Evolutionary conservation across 2,797 vertebrate genomes (phyloP).

Genomic region (Loriculus beryllinus): DNA sequence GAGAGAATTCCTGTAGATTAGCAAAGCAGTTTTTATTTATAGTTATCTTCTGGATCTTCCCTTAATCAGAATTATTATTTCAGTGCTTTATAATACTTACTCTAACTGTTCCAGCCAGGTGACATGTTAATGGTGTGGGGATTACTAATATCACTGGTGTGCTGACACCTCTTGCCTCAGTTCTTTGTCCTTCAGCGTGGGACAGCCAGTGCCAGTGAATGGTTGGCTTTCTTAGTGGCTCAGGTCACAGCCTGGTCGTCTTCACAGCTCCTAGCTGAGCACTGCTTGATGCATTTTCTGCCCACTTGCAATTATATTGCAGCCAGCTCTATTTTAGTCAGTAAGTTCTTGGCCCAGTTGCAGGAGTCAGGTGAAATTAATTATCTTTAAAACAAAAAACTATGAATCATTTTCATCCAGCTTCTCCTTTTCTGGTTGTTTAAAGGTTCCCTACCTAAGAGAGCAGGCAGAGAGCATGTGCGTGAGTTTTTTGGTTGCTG

Average conservation of each 20-base stretch:
- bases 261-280: not conserved
- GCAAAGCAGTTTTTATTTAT: not conserved
- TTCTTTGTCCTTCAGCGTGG: not conserved
- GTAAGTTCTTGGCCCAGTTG: not conserved
- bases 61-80: not conserved
- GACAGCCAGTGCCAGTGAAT: not conserved
- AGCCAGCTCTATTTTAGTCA: not conserved
- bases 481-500: not conserved
- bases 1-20: not conserved
- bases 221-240: not conserved
- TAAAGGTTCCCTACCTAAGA: not conserved
- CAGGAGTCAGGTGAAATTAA: not conserved
- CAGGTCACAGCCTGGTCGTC: not conserved
- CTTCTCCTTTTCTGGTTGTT: not conserved
- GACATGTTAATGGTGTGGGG: not conserved
- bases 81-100: not conserved
- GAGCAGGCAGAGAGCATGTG: not conserved
- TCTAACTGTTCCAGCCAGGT: not conserved
- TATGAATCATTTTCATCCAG: not conserved
- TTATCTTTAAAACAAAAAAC: not conserved
- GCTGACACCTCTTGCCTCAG: not conserved
- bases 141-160: not conserved
- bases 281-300: not conserved
- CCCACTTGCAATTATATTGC: not conserved
- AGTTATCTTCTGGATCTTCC: not conserved